These are phyloP conservation scores for Lithobates sylvaticus DNA, from an alignment of 2,797 vertebrate genomes.

Conservation along the genomic window DNA sequence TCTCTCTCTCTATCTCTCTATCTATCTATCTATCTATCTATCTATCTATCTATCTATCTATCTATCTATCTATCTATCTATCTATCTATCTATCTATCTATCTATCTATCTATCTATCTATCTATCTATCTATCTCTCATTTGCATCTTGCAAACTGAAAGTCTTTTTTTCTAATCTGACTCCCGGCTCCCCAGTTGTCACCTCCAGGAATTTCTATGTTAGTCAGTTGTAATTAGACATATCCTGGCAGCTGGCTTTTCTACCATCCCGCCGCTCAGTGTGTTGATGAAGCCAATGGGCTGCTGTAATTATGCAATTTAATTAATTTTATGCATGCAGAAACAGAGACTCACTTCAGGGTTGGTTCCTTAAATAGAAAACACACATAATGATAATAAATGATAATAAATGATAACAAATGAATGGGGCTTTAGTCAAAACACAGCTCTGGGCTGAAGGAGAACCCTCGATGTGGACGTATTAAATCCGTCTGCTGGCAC, in stretches of 20 bases:
- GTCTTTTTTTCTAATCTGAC: not conserved
- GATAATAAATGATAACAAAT: slow-evolving; percentile 52
- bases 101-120: too few relatives aligned
- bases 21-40: too few relatives aligned
- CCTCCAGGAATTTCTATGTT: slow-evolving; percentile 43
- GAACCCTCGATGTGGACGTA: too few relatives aligned
- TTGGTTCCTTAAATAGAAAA: slow-evolving; percentile 43
- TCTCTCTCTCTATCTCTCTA: too few relatives aligned
- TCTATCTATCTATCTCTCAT: too few relatives aligned
- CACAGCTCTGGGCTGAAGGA: too few relatives aligned
- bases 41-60: too few relatives aligned
- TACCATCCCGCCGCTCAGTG: slow-evolving; percentile 37
- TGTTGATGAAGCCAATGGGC: slow-evolving; percentile 32
- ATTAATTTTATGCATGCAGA: slow-evolving; percentile 48
- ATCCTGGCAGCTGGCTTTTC: slow-evolving; percentile 39
- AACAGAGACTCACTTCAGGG: slow-evolving; percentile 37
- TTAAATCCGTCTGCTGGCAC: too few relatives aligned
- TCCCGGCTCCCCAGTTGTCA: slow-evolving; percentile 33
- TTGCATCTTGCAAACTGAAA: too few relatives aligned
- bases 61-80: too few relatives aligned
- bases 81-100: too few relatives aligned
- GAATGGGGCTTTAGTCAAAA: too few relatives aligned
- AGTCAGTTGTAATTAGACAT: slow-evolving; percentile 46
- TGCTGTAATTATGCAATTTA: slow-evolving; percentile 51
- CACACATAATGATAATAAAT: slow-evolving; percentile 56